Base-by-base conservation (phyloP, 2,888 invertebrate species). In the Sphecodes monilicornis region DNA sequence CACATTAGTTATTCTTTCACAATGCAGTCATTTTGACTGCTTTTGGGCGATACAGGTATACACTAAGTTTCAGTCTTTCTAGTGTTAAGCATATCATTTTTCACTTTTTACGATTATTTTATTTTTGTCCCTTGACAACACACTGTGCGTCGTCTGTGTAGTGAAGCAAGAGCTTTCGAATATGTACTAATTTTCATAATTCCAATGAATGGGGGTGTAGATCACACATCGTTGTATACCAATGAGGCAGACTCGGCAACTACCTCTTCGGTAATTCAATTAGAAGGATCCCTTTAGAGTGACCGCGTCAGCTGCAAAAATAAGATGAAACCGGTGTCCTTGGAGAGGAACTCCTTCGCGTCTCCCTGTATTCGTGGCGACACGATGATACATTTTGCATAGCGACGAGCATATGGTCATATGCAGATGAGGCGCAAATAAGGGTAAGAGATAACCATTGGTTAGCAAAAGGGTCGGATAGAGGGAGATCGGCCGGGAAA, bases 381-480 rank as follows among this genome's bases (percentile, higher is more conserved):
- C 43, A 32, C 74, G 32, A 43, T 50, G 82, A 86, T 86, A 85
- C 78, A 85, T 85, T 85, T 82, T 78, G 82, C 79, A 85, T 82
- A 71, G 29, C n/a, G 41, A 76, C 76, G 78, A 85, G 76, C 76
- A 86, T 71, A 85, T 74, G 86, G 85, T 8, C 57, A 77, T 79
- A 86, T 85, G 86, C 70, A 86, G 91, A 92, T 91, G 91, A 92
- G 89, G 91, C 90, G 92, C 90, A 91, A 92, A 93, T 93, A 91
- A 91, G 91, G 85, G 86, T 85, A 83, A 88, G 84, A 86, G 81
- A 72, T 72, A 78, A 79, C 87, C 77, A 80, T 80, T 84, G 80
- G 85, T 78, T 80, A 77, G 84, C 78, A 3, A 32, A 78, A 73
- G 75, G 80, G 66, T 32, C 77, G 78, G 76, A 77, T 70, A 77